Evolutionary conservation across 2,113 vertebrate species (phyloP).

Genomic region (Trochalopteron elliotii): DNA sequence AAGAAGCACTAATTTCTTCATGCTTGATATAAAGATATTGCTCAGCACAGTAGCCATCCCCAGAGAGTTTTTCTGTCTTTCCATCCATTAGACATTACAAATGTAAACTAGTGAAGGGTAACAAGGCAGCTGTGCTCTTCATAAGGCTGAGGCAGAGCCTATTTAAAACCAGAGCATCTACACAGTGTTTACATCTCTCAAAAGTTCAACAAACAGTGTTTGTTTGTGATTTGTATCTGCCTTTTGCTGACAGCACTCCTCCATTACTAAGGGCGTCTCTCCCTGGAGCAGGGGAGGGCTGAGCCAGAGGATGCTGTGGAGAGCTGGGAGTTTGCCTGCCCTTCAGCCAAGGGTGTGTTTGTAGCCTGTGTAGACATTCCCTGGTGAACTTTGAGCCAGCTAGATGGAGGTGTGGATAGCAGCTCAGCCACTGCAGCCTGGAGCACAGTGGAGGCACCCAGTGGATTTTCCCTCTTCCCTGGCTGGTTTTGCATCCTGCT

Average conservation of each 20-base stretch:
- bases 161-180: background rate
- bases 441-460: background rate
- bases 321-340: background rate
- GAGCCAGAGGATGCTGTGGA: background rate
- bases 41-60: background rate
- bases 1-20: background rate
- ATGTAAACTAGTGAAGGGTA: background rate
- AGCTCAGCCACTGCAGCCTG: background rate
- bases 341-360: background rate
- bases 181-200: background rate
- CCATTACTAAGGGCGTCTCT: background rate
- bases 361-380: background rate
- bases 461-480: background rate
- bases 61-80: background rate
- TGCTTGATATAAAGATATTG: background rate
- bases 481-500: background rate
- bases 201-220: background rate
- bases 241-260: background rate
- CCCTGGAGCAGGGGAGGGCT: background rate
- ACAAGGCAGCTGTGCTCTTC: background rate
- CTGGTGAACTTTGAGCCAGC: background rate
- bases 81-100: background rate
- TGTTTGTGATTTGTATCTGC: slow-evolving; percentile 8
- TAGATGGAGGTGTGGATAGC: background rate
- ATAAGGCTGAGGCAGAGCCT: background rate